Evolutionary conservation across 2,113 vertebrate genomes (phyloP).

Genomic region (Gallinago paraguaiae): DNA sequence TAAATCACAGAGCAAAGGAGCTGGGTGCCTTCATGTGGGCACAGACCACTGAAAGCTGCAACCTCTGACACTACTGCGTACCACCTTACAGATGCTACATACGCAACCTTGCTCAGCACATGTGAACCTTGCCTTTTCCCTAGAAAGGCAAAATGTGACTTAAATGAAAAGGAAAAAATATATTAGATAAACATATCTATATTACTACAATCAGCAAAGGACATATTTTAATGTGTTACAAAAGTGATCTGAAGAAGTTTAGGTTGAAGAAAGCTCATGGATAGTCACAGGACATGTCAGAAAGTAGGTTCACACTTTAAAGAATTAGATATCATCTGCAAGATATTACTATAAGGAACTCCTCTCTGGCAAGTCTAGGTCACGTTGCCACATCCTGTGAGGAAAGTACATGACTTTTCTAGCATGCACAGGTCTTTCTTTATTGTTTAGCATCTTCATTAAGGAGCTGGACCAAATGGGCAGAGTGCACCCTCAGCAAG

Average conservation of each 20-base stretch:
- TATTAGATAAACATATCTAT: background rate
- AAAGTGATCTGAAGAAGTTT: background rate
- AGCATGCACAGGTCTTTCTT: background rate
- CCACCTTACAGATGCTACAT: background rate
- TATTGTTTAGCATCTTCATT: background rate
- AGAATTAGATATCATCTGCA: background rate
- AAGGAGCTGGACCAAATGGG: background rate
- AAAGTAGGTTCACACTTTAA: background rate
- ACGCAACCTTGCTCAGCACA: background rate
- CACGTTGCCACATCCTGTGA: background rate
- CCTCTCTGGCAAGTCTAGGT: background rate
- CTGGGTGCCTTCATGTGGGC: rapidly evolving
- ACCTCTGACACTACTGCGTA: background rate
- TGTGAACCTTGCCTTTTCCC: background rate
- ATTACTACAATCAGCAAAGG: background rate
- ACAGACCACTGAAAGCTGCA: background rate
- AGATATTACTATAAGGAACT: background rate
- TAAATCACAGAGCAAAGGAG: background rate
- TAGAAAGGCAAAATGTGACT: background rate
- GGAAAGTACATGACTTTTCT: background rate
- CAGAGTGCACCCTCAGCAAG: background rate
- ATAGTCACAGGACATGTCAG: background rate
- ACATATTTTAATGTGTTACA: background rate
- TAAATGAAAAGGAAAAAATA: background rate
- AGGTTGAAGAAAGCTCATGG: background rate